Evolutionary conservation across 2,113 vertebrate genomes (phyloP).

Genomic region (Epinephelus cyanopodus): DNA sequence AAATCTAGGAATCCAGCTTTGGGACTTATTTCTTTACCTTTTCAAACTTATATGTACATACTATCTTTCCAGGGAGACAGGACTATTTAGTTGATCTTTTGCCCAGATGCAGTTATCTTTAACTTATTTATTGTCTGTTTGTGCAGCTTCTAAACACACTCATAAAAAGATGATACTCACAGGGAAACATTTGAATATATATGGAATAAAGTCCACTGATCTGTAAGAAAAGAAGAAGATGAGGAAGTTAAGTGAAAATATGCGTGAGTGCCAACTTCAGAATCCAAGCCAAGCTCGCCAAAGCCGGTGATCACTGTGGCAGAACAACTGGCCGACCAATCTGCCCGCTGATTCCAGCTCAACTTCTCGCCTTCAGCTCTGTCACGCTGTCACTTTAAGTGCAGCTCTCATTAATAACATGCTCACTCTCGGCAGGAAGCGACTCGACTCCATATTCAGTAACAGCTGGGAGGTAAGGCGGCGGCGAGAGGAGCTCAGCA

Average conservation of each 20-base stretch:
- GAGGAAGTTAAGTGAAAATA: slow-evolving; percentile 38
- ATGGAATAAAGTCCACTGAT: slow-evolving; percentile 90
- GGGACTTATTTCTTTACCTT: neutral
- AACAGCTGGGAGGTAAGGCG: slow-evolving; percentile 81
- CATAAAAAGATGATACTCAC: slow-evolving; percentile 84
- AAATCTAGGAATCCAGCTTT: neutral
- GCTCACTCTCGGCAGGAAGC: slow-evolving; percentile 76
- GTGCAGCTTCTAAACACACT: neutral
- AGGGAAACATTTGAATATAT: slow-evolving; percentile 89
- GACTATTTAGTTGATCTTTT: neutral
- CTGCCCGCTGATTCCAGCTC: slow-evolving; percentile 57
- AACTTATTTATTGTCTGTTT: neutral
- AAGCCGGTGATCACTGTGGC: slow-evolving; percentile 33
- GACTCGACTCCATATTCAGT: slow-evolving; percentile 61
- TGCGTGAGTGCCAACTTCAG: slow-evolving; percentile 43
- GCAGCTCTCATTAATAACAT: slow-evolving; percentile 80
- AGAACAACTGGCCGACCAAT: slow-evolving; percentile 60
- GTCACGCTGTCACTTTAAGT: slow-evolving; percentile 76
- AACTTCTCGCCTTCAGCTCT: slow-evolving; percentile 55
- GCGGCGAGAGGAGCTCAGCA: slow-evolving; percentile 68
- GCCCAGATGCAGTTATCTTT: neutral
- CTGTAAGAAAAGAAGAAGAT: slow-evolving; percentile 74
- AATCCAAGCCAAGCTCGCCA: slow-evolving; percentile 28
- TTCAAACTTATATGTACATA: neutral
- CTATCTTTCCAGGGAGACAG: neutral